Conservation (phyloP, 2,113 vertebrate species). For the Corythornis cristatus region DNA sequence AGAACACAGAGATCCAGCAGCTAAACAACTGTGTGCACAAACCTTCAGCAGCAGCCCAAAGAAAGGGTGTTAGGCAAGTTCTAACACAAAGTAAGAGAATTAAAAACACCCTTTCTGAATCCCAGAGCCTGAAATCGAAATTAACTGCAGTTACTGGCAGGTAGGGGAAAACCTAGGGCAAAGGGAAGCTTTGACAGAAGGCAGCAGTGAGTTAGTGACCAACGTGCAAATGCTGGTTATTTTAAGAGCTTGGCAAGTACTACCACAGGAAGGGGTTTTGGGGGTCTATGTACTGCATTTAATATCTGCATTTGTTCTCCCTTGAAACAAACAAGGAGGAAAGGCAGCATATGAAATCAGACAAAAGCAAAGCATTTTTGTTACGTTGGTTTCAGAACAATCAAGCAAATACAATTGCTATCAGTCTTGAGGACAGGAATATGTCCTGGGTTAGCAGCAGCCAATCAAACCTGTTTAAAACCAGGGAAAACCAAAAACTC, state of each 20-base stretch:
- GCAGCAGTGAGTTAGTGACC: background rate
- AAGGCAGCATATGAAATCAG: background rate
- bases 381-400: background rate
- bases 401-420: background rate
- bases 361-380: background rate
- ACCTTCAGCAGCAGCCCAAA: background rate
- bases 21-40: background rate
- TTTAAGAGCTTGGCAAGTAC: background rate
- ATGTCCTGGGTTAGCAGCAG: background rate
- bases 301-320: background rate
- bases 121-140: background rate
- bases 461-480: background rate
- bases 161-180: background rate
- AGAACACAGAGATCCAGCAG: background rate
- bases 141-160: background rate
- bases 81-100: background rate
- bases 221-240: background rate
- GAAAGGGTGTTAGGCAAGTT: background rate
- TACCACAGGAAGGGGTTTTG: background rate
- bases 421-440: background rate
- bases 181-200: background rate
- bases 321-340: background rate
- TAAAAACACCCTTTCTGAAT: background rate
- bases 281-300: background rate
- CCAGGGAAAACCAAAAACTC: background rate